These are phyloP conservation scores for Eonycteris spelaea DNA, from an alignment of 2,113 vertebrate species.

Conservation along the genomic window DNA sequence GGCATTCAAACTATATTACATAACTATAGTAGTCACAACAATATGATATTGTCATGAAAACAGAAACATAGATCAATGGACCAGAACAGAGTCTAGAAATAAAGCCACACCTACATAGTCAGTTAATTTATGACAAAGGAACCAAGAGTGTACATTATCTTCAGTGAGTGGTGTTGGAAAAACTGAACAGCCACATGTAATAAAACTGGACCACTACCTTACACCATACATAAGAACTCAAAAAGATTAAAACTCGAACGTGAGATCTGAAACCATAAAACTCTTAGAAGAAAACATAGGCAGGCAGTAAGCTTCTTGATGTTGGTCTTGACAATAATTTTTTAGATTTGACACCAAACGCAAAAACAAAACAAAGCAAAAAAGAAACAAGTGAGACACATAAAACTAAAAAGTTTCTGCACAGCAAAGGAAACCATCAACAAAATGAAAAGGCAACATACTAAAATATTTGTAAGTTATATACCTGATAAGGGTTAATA, in stretches of 20 bases:
- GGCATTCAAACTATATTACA: not conserved
- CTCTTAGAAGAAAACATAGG: not conserved
- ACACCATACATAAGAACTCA: not conserved
- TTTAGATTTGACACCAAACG: not conserved
- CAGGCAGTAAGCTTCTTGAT: not conserved
- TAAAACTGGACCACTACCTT: not conserved
- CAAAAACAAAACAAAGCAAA: not conserved
- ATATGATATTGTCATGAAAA: not conserved
- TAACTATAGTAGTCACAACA: not conserved
- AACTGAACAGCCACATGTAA: not conserved
- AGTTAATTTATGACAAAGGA: not conserved
- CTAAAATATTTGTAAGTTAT: not conserved
- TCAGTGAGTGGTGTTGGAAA: not conserved
- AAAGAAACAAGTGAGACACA: not conserved
- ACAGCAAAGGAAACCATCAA: not conserved
- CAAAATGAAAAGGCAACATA: not conserved
- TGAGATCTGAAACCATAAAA: not conserved
- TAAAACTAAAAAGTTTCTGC: not conserved
- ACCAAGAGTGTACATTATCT: not conserved
- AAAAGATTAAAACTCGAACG: not conserved
- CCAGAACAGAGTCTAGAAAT: not conserved
- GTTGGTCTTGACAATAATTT: not conserved
- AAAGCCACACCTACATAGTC: not conserved
- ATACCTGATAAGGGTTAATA: not conserved
- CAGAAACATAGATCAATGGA: not conserved